A percentile compares a stretch with the other conserved stretches of the same genome.
phyloP scores from a whole-genome alignment of 1,140 invertebrate species.

The Tetragonula clypearis region DNA sequence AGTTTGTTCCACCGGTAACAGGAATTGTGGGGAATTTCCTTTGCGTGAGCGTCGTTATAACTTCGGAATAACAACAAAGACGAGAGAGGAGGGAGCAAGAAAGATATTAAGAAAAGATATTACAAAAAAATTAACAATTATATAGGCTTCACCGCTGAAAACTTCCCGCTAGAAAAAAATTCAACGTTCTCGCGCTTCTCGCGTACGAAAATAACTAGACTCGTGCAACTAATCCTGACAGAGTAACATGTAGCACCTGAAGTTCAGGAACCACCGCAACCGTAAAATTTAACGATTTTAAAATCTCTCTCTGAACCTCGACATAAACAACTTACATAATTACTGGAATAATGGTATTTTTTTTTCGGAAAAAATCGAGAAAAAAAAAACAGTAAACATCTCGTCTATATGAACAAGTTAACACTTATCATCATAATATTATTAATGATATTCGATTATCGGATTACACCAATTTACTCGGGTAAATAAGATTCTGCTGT shows the following conservation, averaged over 20 bases:
- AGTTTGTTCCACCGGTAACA: slow-evolving; percentile 42
- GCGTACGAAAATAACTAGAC: slow-evolving; percentile 49
- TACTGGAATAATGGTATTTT: neutral
- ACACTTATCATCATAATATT: neutral
- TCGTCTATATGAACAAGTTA: neutral
- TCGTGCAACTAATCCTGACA: slow-evolving; percentile 49
- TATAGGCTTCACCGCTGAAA: slow-evolving; percentile 16
- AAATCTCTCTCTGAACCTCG: slow-evolving; percentile 1
- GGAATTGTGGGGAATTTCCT: slow-evolving; percentile 17
- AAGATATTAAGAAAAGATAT: slow-evolving; percentile 34
- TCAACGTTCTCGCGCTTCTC: neutral
- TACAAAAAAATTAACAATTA: slow-evolving; percentile 62
- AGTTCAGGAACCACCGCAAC: slow-evolving; percentile 44
- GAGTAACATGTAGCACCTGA: slow-evolving; percentile 64
- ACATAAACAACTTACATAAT: neutral
- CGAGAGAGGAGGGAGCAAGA: neutral
- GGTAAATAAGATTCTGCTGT: neutral
- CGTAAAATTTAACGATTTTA: slow-evolving; percentile 30
- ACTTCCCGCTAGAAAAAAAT: neutral
- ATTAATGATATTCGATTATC: neutral
- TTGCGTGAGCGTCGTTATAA: slow-evolving; percentile 50
- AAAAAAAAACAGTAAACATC: neutral
- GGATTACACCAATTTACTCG: too few species aligned
- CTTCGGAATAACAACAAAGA: slow-evolving; percentile 54
- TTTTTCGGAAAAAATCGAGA: neutral